Evolutionary conservation across 1,140 invertebrate genomes (phyloP), one percentile per base, ranked within the genome.

Genomic region (Drosophila lowei): DNA sequence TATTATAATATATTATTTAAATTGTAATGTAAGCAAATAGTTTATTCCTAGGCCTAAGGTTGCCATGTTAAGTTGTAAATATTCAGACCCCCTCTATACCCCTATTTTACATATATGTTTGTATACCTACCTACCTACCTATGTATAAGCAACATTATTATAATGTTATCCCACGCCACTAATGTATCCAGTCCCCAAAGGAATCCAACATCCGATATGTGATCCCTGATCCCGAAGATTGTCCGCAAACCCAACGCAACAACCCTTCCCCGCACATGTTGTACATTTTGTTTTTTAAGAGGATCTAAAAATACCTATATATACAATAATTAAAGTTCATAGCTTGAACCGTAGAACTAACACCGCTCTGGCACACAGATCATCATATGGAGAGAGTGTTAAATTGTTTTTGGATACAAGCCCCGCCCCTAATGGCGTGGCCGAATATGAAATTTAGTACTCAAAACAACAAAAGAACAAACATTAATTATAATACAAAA

Each of bases 21-120:
- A 15, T 64, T 44, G 48, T 47, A 54, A 53, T 52, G 46, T 57
- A 67, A 73, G 25, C 62, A 52, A 65, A 43, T 62, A 59, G 41
- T 23, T 58, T 53, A 34, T 54, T 34, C 21, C 15, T 55, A 67
- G 52, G 6, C 34, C 13, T 80, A 59, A 43, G 57, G 18, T 74
- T 70, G 72, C 56, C 28, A 44, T 64, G 67, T 77, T 84, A 76
- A 80, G 67, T 63, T 84, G 80, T 84, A 84, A 16, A 84, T 79
- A 77, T 41, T 54, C 38, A 64, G 1, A 47, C 11, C 21, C 9
- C 8, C 8, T 41, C 43, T 47, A 79, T 18, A 28, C 5, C 23
- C 23, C 23, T 23, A 56, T 23, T 52, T 60, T 18, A 46, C 25
- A 53, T 67, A 47, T 58, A 30, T 21, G 34, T 61, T 55, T 25